These are phyloP conservation scores for Nothura maculosa DNA, from an alignment of 2,797 vertebrate genomes.

Conservation along the genomic window DNA sequence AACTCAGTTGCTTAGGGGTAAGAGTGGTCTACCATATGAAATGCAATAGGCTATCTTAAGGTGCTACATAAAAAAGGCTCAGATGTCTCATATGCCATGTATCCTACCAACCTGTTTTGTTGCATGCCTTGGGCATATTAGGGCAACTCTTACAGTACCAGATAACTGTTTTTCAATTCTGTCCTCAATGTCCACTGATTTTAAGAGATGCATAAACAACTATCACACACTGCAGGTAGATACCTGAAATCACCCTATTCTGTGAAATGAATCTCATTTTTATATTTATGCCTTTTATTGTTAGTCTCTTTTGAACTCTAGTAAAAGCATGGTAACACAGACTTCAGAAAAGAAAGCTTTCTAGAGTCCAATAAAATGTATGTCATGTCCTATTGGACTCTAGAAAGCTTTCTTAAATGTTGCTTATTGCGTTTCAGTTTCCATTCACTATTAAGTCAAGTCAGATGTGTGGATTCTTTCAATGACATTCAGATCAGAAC, in stretches of 20 bases:
- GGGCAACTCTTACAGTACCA: rapidly evolving
- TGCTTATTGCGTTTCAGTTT: background rate
- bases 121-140: background rate
- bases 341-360: background rate
- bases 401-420: background rate
- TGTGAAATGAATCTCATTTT: background rate
- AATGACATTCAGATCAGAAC: background rate
- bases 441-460: background rate
- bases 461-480: background rate
- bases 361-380: too few species aligned
- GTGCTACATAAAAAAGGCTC: background rate
- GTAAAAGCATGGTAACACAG: background rate
- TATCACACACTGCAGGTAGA: background rate
- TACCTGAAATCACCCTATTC: background rate
- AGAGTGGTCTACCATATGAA: background rate
- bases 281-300: background rate
- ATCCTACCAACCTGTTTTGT: background rate
- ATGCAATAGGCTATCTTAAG: background rate
- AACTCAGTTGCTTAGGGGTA: background rate
- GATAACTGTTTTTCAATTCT: background rate
- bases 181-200: background rate
- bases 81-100: background rate
- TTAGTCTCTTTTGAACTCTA: background rate
- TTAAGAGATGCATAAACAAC: background rate
- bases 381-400: too few species aligned